These are phyloP conservation scores for Phortica variegata DNA, from an alignment of 1,140 invertebrate species.

Conservation along the genomic window DNA sequence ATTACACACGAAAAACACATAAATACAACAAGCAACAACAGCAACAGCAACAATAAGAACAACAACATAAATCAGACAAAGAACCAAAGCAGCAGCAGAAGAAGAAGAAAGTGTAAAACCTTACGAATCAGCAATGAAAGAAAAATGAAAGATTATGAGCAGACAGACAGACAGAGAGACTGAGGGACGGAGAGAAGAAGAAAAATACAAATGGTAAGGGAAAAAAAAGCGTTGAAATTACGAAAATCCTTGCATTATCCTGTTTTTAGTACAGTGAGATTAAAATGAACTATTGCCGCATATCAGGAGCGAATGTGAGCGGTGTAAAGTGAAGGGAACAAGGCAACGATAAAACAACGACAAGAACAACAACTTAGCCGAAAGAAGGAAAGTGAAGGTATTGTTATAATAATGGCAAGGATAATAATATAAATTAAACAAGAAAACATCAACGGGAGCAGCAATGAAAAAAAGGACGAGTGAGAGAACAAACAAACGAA, in stretches of 20 bases:
- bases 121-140: background rate
- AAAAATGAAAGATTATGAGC: background rate
- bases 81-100: conserved; percentile 12
- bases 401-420: conserved; percentile 44
- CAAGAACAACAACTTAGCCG: conserved; percentile 26
- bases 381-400: too few species aligned
- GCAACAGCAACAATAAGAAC: conserved; percentile 6
- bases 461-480: too few species aligned
- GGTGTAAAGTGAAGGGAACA: conserved; percentile 47
- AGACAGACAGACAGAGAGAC: conserved; percentile 2
- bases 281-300: conserved; percentile 52
- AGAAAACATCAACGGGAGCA: conserved; percentile 32
- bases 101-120: background rate
- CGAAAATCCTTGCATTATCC: conserved; percentile 52
- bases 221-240: conserved; percentile 30
- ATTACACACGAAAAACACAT: background rate
- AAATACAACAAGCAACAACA: conserved; percentile 25
- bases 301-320: conserved; percentile 24
- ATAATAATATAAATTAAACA: conserved; percentile 55
- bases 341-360: conserved; percentile 14
- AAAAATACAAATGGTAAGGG: too few species aligned
- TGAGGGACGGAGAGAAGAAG: conserved; percentile 10
- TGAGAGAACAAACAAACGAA: conserved; percentile 32
- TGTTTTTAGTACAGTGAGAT: conserved; percentile 34
- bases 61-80: too few species aligned